These are phyloP conservation scores for Acanthopagrus latus DNA, from an alignment of 2,797 vertebrate species.

Conservation along the genomic window DNA sequence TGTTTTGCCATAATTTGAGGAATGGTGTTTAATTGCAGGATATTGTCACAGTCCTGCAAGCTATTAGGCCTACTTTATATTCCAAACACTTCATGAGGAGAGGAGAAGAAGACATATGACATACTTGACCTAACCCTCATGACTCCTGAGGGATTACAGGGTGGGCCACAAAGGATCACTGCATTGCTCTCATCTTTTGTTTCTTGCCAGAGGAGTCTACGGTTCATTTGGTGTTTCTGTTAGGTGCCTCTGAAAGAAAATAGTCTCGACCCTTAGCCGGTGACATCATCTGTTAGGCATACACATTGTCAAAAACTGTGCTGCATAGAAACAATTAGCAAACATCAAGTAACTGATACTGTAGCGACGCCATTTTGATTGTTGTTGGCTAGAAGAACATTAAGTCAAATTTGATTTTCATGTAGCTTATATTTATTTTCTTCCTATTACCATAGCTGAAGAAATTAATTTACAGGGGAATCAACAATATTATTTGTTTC, in stretches of 20 bases:
- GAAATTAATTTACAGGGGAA: neutral
- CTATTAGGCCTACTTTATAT: conserved; percentile 23
- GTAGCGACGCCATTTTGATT: neutral
- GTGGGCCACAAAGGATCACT: conserved; percentile 39
- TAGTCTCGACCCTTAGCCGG: conserved; percentile 26
- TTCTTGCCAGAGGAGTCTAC: conserved; percentile 44
- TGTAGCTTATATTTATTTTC: neutral
- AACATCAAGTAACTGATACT: conserved; percentile 6
- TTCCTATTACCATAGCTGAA: neutral
- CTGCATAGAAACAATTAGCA: conserved; percentile 14
- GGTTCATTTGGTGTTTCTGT: conserved; percentile 47
- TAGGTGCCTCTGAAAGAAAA: conserved; percentile 41
- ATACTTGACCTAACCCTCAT: conserved; percentile 64
- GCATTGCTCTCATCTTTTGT: conserved; percentile 49
- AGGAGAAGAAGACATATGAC: conserved; percentile 42
- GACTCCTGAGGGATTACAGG: conserved; percentile 56
- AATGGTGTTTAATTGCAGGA: conserved; percentile 24
- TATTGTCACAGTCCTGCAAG: conserved; percentile 19
- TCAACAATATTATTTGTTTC: neutral
- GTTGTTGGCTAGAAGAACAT: neutral
- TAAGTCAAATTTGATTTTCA: neutral
- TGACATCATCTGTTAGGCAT: conserved; percentile 56
- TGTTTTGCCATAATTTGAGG: conserved; percentile 3
- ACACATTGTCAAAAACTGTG: conserved; percentile 11
- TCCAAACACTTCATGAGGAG: conserved; percentile 33